phyloP scores from a whole-genome alignment of 2,888 invertebrate species.

The Monoplex corrugatus region DNA sequence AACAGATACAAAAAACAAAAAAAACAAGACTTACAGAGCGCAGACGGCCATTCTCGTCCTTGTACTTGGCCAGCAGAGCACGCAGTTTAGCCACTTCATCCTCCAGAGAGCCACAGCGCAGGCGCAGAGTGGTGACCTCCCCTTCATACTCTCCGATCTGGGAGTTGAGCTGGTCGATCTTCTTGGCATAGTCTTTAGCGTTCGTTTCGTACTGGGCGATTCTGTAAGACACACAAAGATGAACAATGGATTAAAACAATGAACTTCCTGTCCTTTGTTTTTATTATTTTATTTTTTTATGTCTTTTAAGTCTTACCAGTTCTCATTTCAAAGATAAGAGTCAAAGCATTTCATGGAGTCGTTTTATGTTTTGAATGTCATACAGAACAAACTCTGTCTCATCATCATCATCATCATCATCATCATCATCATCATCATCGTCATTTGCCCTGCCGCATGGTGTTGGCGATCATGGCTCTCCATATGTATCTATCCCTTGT shows the following conservation, averaged over 20 bases:
- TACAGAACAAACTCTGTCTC: neutral
- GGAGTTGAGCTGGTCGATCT: constrained; percentile 64
- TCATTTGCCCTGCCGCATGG: no score
- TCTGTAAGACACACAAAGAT: constrained; percentile 45
- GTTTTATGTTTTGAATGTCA: no score
- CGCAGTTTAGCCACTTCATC: constrained; percentile 62
- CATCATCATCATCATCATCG: neutral
- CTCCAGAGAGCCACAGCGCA: constrained; percentile 63
- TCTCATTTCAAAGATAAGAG: no score
- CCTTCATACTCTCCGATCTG: constrained; percentile 70
- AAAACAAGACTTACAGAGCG: constrained; percentile 61
- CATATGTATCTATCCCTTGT: no score
- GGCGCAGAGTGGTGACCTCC: constrained; percentile 64
- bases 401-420: neutral
- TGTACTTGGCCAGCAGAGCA: constrained; percentile 56
- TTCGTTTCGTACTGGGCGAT: constrained; percentile 56
- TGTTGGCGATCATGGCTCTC: no score
- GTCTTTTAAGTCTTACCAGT: no score
- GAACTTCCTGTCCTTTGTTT: no score
- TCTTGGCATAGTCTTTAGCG: constrained; percentile 59
- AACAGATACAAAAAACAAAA: neutral
- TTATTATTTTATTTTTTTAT: no score
- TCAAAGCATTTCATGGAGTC: no score
- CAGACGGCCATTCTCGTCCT: constrained; percentile 64
- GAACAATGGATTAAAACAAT: no score